Base-by-base conservation (phyloP, 2,888 invertebrate genomes). In the Callinectes sapidus region DNA sequence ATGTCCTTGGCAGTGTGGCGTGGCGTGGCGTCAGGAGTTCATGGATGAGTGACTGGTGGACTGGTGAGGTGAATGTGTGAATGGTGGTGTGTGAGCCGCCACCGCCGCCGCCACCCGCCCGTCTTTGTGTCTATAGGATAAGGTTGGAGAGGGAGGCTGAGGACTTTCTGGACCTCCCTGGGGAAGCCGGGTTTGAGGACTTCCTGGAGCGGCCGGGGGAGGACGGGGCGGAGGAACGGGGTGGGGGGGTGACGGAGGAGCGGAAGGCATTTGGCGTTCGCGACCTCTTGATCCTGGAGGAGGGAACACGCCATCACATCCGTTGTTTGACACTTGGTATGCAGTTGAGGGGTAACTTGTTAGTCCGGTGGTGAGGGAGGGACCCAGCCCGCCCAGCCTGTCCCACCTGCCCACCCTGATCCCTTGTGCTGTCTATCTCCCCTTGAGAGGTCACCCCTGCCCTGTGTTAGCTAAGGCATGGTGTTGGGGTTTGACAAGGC, bases 121-220 rank as follows among this genome's bases (percentile, higher is more conserved):
- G 16, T 81, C 81, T 35, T 16, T 87, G 28, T 48, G 18, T 85
- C 81, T 71, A 94, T 10, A 94, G 86, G 55, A 93, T 94, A 6
- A 94, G 91, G 61, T 94, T 94, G n/a, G 94, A 94, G 48, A 94
- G 94, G 13, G 94, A 94, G 35, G 94, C 94, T 6, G 94, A 94
- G 42, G 90, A 94, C 88, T 94, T 92, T 42, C 92, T 89, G 35
- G 94, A 91, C 18, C 88, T 35, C 14, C 93, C 93, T 5, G 94
- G 94, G 54, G 93, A 93, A 18, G 90, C 89, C 6, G 92, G 93
- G 28, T 92, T 93, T 6, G 94, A 94, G 10, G 93, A 93, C 32
- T 93, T 93, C 32, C 94, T 77, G 10, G 94, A 94, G 39, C 93
- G 93, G 3, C 94, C 94, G 2, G 94, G 94, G 0, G 94, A 94